These are phyloP conservation scores for Dendropsophus ebraccatus DNA, from an alignment of 2,113 vertebrate species.

Conservation along the genomic window DNA sequence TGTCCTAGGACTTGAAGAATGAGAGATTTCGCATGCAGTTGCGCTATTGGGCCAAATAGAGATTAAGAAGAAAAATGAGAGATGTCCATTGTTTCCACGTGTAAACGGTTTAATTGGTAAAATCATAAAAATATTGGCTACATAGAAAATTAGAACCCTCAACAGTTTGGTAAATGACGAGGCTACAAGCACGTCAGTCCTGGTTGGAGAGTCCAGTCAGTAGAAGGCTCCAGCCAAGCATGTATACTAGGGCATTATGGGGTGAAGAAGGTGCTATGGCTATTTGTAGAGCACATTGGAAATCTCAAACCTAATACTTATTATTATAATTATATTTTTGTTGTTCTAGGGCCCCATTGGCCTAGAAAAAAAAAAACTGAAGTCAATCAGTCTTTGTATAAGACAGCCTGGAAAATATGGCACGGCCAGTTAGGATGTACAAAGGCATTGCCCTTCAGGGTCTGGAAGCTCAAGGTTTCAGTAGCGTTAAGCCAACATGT, in stretches of 20 bases:
- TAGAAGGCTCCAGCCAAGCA: neutral
- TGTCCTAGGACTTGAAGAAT: neutral
- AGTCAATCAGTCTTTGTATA: no score
- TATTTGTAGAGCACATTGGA: neutral
- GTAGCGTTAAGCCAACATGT: no score
- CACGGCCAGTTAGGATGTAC: no score
- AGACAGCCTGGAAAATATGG: no score
- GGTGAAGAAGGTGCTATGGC: neutral
- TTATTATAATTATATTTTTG: neutral
- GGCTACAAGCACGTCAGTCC: neutral
- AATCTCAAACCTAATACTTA: neutral
- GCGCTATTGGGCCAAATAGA: constrained; percentile 16
- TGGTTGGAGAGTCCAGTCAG: neutral
- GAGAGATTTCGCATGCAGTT: neutral
- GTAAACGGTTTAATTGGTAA: neutral
- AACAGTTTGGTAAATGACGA: neutral
- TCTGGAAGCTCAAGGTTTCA: no score
- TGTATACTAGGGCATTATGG: neutral
- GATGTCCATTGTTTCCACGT: neutral
- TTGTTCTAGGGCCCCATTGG: no score
- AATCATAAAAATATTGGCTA: no score
- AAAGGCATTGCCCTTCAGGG: no score
- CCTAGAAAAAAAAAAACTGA: no score
- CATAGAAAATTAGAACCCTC: no score
- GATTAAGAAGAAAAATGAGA: neutral